phyloP scores from a whole-genome alignment of 1,140 invertebrate species.

The Drosophila simulans region DNA sequence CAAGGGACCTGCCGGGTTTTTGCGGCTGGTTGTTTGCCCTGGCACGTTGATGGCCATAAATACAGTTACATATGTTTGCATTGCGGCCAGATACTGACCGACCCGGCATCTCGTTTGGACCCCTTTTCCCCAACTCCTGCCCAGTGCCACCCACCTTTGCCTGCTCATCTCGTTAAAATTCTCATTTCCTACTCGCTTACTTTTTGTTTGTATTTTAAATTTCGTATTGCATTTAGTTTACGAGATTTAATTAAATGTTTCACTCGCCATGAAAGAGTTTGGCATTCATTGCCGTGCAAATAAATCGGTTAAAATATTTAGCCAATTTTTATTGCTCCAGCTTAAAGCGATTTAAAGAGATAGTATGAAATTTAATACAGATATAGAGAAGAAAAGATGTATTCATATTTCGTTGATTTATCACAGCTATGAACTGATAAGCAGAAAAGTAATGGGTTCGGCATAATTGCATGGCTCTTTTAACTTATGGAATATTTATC shows the following conservation, averaged over 20 bases:
- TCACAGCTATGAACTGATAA: too few species aligned
- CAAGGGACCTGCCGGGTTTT: conserved; percentile 36
- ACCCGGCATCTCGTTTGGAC: neutral
- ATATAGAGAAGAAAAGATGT: too few species aligned
- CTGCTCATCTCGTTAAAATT: conserved; percentile 61
- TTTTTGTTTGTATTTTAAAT: conserved; percentile 46
- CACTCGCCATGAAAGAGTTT: conserved; percentile 1
- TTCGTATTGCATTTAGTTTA: conserved; percentile 38
- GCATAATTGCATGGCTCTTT: too few species aligned
- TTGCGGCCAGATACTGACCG: conserved; percentile 29
- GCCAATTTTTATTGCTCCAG: too few species aligned
- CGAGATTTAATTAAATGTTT: conserved; percentile 54
- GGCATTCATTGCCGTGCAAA: conserved; percentile 9
- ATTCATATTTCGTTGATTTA: too few species aligned
- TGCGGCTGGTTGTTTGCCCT: conserved; percentile 63
- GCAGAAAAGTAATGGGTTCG: too few species aligned
- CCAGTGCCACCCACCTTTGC: neutral
- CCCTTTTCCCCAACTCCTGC: neutral
- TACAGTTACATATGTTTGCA: conserved; percentile 70
- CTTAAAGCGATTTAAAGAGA: too few species aligned
- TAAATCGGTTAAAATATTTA: conserved; percentile 9
- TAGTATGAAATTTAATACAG: too few species aligned
- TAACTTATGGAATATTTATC: too few species aligned
- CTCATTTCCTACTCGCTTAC: conserved; percentile 56
- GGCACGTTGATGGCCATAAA: conserved; percentile 73